Evolutionary conservation across 2,797 vertebrate genomes (phyloP).

Genomic region (Sebastes trivittatus): DNA sequence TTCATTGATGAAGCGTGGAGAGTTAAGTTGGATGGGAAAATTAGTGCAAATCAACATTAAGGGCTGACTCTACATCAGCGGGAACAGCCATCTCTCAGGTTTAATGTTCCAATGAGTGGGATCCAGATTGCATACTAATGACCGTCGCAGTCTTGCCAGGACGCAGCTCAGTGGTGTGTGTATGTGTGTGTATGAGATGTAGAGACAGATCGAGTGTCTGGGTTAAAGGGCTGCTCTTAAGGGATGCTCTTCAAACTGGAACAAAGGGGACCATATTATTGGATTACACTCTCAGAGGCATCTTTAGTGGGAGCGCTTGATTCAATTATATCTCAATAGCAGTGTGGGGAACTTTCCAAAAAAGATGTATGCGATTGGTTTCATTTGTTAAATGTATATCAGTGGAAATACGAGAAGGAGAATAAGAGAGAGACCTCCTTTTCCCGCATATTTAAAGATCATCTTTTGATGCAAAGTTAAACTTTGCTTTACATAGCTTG

Average conservation of each 20-base stretch:
- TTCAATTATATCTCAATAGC: conserved; percentile 59
- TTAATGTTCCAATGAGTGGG: conserved; percentile 48
- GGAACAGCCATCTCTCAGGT: conserved; percentile 34
- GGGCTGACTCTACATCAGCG: conserved; percentile 34
- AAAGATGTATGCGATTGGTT: conserved; percentile 21
- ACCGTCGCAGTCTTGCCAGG: conserved; percentile 31
- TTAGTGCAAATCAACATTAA: conserved; percentile 34
- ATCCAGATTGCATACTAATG: conserved; percentile 53
- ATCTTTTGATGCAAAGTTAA: neutral
- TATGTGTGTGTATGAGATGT: neutral
- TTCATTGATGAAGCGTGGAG: neutral
- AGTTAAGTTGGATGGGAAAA: conserved; percentile 26
- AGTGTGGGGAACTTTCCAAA: conserved; percentile 39
- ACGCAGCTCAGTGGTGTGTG: conserved; percentile 5
- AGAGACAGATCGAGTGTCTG: conserved; percentile 42
- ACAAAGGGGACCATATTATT: conserved; percentile 63
- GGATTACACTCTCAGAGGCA: conserved; percentile 62
- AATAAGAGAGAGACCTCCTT: neutral
- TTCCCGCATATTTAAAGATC: neutral
- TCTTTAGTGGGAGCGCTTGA: conserved; percentile 58
- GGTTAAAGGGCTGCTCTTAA: conserved; percentile 42
- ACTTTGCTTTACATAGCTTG: neutral
- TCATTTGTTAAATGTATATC: conserved; percentile 58
- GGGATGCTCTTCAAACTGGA: conserved; percentile 51
- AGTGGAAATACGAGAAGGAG: neutral